Evolutionary conservation across 2,113 vertebrate genomes (phyloP).

Genomic region (Leuciscus idus): DNA sequence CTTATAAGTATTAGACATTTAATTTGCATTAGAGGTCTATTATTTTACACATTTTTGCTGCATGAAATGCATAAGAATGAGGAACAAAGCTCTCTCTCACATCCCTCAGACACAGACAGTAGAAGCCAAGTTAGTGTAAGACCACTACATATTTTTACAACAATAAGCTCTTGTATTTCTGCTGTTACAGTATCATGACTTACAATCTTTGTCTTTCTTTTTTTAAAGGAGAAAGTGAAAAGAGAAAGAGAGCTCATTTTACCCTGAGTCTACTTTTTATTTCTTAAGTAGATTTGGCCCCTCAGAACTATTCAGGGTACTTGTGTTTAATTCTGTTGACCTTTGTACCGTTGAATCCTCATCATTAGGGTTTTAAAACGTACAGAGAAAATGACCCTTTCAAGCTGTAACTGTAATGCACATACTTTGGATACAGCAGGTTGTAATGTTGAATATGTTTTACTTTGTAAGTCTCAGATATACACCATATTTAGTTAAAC

Average conservation of each 20-base stretch:
- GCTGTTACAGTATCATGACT: slow-evolving; percentile 20
- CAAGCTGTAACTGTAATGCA: neutral
- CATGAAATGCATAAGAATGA: slow-evolving; percentile 10
- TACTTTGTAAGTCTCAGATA: neutral
- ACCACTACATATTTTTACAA: slow-evolving; percentile 61
- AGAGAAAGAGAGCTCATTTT: neutral
- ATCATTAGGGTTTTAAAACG: neutral
- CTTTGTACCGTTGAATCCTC: neutral
- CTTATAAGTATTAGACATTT: neutral
- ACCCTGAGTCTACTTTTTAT: too few relatives aligned
- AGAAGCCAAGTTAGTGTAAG: slow-evolving; percentile 47
- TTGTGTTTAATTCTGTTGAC: neutral
- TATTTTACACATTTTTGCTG: slow-evolving; percentile 7
- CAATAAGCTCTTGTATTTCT: slow-evolving; percentile 63
- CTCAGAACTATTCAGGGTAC: neutral
- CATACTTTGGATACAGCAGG: neutral
- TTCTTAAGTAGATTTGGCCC: neutral
- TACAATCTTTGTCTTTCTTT: neutral
- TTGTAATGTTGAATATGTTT: neutral
- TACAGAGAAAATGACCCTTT: neutral
- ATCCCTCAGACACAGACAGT: slow-evolving; percentile 10
- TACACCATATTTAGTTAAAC: neutral
- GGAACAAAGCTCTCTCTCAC: slow-evolving; percentile 46
- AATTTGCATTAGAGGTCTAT: neutral
- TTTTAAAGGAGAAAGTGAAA: slow-evolving; percentile 8